Evolutionary conservation across 2,797 vertebrate genomes (phyloP).

Genomic region (Hephaestus fuliginosus): DNA sequence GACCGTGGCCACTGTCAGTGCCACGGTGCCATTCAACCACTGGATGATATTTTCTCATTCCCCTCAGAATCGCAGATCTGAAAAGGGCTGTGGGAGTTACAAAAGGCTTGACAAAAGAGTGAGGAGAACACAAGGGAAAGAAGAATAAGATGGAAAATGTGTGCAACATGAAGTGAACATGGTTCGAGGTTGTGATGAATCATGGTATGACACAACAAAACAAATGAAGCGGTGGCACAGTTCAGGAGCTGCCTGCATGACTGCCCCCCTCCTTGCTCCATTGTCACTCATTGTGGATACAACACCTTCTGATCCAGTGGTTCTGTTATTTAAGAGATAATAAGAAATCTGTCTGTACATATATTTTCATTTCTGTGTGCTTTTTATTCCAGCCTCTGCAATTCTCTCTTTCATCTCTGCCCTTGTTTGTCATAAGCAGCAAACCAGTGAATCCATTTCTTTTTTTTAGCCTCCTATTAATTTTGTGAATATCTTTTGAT

Average conservation of each 20-base stretch:
- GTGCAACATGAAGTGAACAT: background rate
- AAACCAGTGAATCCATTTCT: background rate
- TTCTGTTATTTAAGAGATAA: background rate
- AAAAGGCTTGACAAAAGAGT: background rate
- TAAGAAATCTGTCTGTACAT: background rate
- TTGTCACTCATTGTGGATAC: background rate
- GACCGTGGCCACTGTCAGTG: background rate
- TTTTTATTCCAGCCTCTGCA: background rate
- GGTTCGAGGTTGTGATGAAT: slow-evolving; percentile 7
- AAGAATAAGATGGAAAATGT: background rate
- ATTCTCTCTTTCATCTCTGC: slow-evolving; percentile 14
- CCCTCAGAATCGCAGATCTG: background rate
- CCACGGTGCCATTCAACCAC: background rate
- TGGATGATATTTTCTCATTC: background rate
- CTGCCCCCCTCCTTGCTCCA: background rate
- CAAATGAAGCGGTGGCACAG: background rate
- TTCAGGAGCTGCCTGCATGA: background rate
- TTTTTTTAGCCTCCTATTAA: background rate
- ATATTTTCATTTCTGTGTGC: background rate
- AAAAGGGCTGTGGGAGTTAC: background rate
- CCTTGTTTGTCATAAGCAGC: background rate
- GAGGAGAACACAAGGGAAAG: background rate
- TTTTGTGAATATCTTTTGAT: background rate
- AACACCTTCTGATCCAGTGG: background rate
- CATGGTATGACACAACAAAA: background rate